These are phyloP conservation scores for Lutjanus erythropterus DNA, from an alignment of 2,113 vertebrate genomes.

Conservation along the genomic window DNA sequence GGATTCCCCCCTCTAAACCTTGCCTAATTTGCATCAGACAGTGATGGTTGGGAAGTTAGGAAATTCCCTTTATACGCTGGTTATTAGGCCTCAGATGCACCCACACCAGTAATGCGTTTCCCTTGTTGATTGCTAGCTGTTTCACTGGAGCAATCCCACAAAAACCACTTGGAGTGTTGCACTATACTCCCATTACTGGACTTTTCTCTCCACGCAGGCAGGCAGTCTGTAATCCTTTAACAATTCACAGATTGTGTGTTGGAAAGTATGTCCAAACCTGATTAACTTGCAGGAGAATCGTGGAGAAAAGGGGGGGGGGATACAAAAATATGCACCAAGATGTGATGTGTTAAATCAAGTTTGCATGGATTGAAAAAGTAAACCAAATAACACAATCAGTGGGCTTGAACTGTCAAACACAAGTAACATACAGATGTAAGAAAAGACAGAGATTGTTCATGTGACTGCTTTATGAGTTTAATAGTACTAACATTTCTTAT, in stretches of 20 bases:
- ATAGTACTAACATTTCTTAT: no score
- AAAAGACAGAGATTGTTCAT: neutral
- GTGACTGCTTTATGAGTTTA: neutral
- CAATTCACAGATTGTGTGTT: slow-evolving; percentile 70
- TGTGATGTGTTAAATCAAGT: slow-evolving; percentile 15
- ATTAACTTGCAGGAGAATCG: slow-evolving; percentile 49
- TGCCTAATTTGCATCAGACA: slow-evolving; percentile 36
- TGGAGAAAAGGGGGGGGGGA: slow-evolving; percentile 34
- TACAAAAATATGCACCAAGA: slow-evolving; percentile 32
- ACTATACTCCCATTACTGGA: slow-evolving; percentile 50
- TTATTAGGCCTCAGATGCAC: slow-evolving; percentile 44
- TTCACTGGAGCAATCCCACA: slow-evolving; percentile 42
- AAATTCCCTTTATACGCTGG: slow-evolving; percentile 33
- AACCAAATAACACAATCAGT: slow-evolving; percentile 2
- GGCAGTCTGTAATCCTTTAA: slow-evolving; percentile 65
- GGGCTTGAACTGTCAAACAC: neutral
- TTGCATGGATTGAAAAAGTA: neutral
- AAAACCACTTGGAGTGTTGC: slow-evolving; percentile 28
- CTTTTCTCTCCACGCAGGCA: slow-evolving; percentile 56
- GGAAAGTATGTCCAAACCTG: slow-evolving; percentile 57
- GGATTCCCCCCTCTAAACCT: neutral
- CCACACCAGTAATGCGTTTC: slow-evolving; percentile 30
- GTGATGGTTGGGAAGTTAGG: slow-evolving; percentile 10
- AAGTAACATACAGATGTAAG: neutral
- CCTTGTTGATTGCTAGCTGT: slow-evolving; percentile 25